Evolutionary conservation across 2,888 invertebrate species (phyloP), one percentile per base, ranked within the genome.

Genomic region (Erebia aethiops): DNA sequence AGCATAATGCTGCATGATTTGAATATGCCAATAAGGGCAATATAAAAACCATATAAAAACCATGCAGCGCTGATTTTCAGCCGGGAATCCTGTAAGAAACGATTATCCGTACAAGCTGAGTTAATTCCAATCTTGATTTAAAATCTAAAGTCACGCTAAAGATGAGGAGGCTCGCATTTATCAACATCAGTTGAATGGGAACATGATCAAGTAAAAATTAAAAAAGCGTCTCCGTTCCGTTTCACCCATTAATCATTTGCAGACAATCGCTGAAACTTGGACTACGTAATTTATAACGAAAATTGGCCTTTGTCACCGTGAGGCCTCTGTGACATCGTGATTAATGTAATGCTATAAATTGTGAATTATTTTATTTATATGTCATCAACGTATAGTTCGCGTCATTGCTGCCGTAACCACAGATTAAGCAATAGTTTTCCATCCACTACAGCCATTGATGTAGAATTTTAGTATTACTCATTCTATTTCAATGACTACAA

Each of bases 191-290:
- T 13, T 61, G 61, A 61, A 61, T 61, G 43, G 41, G 41, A 77
- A 74, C 74, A 77, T 75, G 77, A 77, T 75, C 73, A 67, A 68
- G 70, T 71, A 74, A 75, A 74, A 76, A 76, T 75, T 73, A 74
- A 75, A 76, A 75, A 74, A 3, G 71, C 69, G 67, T 68, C 71
- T 63, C 58, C 67, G 69, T 74, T 74, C 70, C 51, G 71, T 61
- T 43, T 26, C 51, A 21, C 69, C 60, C 77, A 77, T 77, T 78
- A 76, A 76, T 77, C 77, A 77, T 70, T 43, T 26, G 71, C 67
- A 71, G 72, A 77, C 75, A 76, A 71, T 72, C 60, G 21, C 49
- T 57, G 41, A 58, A 64, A 56, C 70, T 73, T 41, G 52, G 64
- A 41, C 64, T 52, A 13, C 7, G 64, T 54, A 35, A 64, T 64